Percentiles rank a stretch among this genome's conserved stretches.
Conservation (phyloP, 2,113 vertebrate genomes). For the Elanoides forficatus region DNA sequence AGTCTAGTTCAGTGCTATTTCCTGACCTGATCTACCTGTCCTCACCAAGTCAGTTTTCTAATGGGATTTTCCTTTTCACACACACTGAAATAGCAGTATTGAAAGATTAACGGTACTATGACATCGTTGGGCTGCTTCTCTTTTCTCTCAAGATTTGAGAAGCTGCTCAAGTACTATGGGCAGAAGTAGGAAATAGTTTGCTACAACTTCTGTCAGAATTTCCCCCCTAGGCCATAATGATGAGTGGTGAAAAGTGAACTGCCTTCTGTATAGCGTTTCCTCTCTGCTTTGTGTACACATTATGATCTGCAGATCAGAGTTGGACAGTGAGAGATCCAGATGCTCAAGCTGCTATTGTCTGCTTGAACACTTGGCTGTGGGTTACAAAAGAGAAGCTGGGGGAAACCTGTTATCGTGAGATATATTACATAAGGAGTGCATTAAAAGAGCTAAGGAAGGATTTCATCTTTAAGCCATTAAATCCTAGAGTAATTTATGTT, state of each 20-base stretch:
- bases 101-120: background rate
- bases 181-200: background rate
- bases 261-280: background rate
- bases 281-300: accelerated
- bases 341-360: background rate
- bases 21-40: background rate
- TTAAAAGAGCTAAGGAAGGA: conserved; percentile 7
- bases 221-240: background rate
- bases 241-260: background rate
- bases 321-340: background rate
- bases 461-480: conserved; percentile 22
- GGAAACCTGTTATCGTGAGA: background rate
- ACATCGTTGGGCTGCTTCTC: background rate
- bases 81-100: background rate
- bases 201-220: background rate
- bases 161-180: background rate
- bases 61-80: background rate
- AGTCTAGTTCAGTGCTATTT: background rate
- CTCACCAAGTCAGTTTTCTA: background rate
- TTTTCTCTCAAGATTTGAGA: background rate
- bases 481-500: conserved; percentile 4
- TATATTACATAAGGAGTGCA: conserved; percentile 13
- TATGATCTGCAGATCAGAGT: background rate
- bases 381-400: background rate
- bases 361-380: background rate